Evolutionary conservation across 1,140 invertebrate genomes (phyloP).

Genomic region (Hypothenemus hampei): DNA sequence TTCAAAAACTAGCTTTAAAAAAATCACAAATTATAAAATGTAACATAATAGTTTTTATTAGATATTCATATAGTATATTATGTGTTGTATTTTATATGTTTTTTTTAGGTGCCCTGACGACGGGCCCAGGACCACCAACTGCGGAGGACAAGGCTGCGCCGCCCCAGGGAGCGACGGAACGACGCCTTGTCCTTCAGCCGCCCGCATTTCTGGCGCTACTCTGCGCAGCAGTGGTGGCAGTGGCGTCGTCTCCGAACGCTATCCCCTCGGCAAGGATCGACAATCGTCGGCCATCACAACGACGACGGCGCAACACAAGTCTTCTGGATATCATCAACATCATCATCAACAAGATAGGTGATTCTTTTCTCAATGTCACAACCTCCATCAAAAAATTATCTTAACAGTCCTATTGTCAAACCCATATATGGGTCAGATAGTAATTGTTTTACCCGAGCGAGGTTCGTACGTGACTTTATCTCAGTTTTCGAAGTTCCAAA

Average conservation of each 20-base stretch:
- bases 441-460: no score
- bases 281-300: conserved; percentile 38
- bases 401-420: no score
- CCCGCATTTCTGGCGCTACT: conserved; percentile 37
- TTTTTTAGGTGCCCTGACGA: conserved; percentile 47
- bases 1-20: no score
- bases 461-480: not conserved
- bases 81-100: no score
- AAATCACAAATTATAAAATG: no score
- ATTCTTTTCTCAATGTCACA: no score
- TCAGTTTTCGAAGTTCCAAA: no score
- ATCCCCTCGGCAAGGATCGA: conserved; percentile 41
- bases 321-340: conserved; percentile 27
- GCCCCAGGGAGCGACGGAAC: conserved; percentile 25
- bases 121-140: conserved; percentile 46
- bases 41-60: no score
- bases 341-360: conserved; percentile 25
- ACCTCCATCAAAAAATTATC: no score
- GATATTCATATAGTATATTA: no score
- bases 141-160: conserved; percentile 22
- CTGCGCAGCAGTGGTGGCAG: conserved; percentile 30
- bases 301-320: conserved; percentile 27
- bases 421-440: no score
- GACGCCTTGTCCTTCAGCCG: conserved; percentile 30
- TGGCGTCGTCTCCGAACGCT: conserved; percentile 40